Percentiles rank a stretch among this genome's conserved stretches.
Conservation (phyloP, 2,113 vertebrate genomes). For the Sula dactylatra region DNA sequence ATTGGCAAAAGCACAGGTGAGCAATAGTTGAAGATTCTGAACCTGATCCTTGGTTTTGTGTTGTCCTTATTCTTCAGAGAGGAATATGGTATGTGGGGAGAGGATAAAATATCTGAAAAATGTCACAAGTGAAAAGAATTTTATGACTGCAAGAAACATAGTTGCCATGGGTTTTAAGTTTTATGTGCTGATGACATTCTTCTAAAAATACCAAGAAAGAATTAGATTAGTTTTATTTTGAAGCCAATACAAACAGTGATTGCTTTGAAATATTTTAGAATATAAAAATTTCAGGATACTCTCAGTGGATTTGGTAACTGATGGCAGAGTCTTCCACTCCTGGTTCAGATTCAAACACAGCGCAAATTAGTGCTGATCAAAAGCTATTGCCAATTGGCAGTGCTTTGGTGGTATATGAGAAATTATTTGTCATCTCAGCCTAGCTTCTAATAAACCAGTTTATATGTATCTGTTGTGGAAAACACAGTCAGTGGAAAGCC, state of each 20-base stretch:
- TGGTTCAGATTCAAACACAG: not conserved
- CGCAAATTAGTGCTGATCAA: not conserved
- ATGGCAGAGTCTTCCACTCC: not conserved
- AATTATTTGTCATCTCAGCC: not conserved
- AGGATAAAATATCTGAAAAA: not conserved
- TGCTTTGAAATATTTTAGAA: not conserved
- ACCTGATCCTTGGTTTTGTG: not conserved
- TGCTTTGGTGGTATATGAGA: not conserved
- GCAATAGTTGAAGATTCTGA: not conserved
- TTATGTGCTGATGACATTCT: not conserved
- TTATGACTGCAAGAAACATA: not conserved
- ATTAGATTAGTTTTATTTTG: not conserved
- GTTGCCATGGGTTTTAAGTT: not conserved
- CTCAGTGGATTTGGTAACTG: not conserved
- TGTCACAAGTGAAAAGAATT: not conserved
- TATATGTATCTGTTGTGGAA: not conserved
- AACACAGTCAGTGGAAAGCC: not conserved
- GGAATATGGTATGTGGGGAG: not conserved
- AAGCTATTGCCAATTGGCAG: not conserved
- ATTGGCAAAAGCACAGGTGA: slow-evolving; percentile 85
- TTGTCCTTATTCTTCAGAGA: not conserved
- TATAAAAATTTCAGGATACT: not conserved
- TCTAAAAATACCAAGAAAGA: not conserved
- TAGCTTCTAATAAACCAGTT: not conserved
- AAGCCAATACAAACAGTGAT: not conserved